Conservation (phyloP, 2,113 vertebrate genomes). For the Aegotheles bennettii region DNA sequence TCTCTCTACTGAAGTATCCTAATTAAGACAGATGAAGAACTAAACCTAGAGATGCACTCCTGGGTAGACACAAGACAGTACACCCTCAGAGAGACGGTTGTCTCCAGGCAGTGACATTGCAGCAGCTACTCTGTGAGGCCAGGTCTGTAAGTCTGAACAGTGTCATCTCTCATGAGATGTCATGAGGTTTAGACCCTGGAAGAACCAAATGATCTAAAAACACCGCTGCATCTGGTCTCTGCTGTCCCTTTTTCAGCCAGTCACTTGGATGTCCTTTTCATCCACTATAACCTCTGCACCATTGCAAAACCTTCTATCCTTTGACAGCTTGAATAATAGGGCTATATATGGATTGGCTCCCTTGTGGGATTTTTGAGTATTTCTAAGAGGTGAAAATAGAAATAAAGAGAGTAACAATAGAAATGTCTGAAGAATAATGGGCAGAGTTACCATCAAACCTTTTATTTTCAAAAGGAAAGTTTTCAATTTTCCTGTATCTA, state of each 20-base stretch:
- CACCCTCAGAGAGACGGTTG: not conserved
- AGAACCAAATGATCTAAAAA: not conserved
- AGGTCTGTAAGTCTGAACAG: not conserved
- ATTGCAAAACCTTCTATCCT: not conserved
- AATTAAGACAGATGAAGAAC: not conserved
- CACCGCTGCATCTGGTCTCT: not conserved
- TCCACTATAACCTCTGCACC: not conserved
- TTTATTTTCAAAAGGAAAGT: not conserved
- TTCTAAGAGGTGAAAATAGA: not conserved
- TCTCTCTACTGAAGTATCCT: not conserved
- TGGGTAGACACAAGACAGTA: not conserved
- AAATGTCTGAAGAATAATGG: not conserved
- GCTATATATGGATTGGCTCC: not conserved
- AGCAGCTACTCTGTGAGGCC: not conserved
- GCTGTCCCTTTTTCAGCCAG: not conserved
- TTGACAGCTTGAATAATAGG: not conserved
- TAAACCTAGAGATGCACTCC: not conserved
- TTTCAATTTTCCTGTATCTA: not conserved
- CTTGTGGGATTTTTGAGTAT: not conserved
- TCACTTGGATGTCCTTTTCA: not conserved
- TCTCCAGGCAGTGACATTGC: not conserved
- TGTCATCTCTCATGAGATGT: accelerated
- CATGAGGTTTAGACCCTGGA: not conserved
- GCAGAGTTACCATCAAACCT: not conserved
- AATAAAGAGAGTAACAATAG: not conserved